phyloP scores from a whole-genome alignment of 2,888 invertebrate genomes.

The Ormyrus rosae region DNA sequence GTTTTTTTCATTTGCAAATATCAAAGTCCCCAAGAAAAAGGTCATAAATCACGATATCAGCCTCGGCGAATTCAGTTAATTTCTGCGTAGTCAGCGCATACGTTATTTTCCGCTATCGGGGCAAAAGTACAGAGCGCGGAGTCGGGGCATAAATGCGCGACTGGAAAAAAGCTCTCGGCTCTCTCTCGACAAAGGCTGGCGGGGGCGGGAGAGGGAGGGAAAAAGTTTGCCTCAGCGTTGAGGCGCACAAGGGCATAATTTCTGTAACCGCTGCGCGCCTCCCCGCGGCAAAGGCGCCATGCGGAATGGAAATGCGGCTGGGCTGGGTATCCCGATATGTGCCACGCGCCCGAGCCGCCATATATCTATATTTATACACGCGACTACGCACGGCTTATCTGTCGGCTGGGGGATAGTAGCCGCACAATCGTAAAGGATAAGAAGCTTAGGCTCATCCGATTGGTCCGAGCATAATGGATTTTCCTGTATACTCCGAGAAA shows the following conservation, averaged over 20 bases:
- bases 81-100: slow-evolving; percentile 51
- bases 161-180: slow-evolving; percentile 7
- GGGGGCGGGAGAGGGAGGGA: slow-evolving; percentile 14
- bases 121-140: slow-evolving; percentile 2
- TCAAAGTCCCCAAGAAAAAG: slow-evolving; percentile 22
- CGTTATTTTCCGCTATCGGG: slow-evolving; percentile 25
- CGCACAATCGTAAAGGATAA: slow-evolving; percentile 56
- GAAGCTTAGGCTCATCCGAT: slow-evolving; percentile 57
- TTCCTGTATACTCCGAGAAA: slow-evolving; percentile 26
- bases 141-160: neutral
- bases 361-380: slow-evolving; percentile 15
- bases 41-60: slow-evolving; percentile 49
- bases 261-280: slow-evolving; percentile 25
- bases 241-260: slow-evolving; percentile 22
- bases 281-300: slow-evolving; percentile 21
- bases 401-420: slow-evolving; percentile 1
- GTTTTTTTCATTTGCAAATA: slow-evolving; percentile 19
- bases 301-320: slow-evolving; percentile 37
- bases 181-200: slow-evolving; percentile 13
- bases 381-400: slow-evolving; percentile 35
- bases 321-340: neutral
- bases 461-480: slow-evolving; percentile 56
- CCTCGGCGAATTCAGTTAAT: slow-evolving; percentile 48
- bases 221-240: no score
- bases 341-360: neutral